Evolutionary conservation across 2,797 vertebrate genomes (phyloP).

Genomic region (Hozukius guyotensis): DNA sequence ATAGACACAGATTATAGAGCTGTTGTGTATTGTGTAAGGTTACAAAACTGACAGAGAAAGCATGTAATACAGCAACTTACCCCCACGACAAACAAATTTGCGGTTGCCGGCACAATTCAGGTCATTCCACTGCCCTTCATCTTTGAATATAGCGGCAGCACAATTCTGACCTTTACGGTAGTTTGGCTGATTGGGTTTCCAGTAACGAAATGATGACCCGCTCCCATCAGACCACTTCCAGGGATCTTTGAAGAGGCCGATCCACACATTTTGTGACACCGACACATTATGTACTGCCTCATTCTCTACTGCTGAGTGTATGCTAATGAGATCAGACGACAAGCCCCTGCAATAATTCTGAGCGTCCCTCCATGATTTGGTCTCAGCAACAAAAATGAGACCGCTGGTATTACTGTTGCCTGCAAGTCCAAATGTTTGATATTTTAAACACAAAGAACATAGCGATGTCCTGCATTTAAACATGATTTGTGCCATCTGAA

Average conservation of each 20-base stretch:
- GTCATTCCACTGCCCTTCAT: conserved; percentile 65
- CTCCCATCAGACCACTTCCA: conserved; percentile 79
- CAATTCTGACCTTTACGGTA: conserved; percentile 29
- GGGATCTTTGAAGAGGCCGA: conserved; percentile 76
- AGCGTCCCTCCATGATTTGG: conserved; percentile 70
- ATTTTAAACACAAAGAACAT: not conserved
- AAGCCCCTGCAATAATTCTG: conserved; percentile 63
- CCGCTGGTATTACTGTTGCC: not conserved
- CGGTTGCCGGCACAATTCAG: not conserved
- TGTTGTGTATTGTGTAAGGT: not conserved
- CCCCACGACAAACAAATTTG: conserved; percentile 66
- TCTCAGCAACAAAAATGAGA: conserved; percentile 40
- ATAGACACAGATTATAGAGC: not conserved
- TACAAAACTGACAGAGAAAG: conserved; percentile 9
- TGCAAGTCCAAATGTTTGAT: conserved; percentile 29
- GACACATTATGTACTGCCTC: conserved; percentile 28
- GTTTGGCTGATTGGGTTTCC: conserved; percentile 52
- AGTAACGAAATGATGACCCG: conserved; percentile 69
- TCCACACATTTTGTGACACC: conserved; percentile 58
- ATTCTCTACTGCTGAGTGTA: conserved; percentile 62
- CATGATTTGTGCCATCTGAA: not conserved
- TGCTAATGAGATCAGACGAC: conserved; percentile 65
- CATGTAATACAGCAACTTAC: conserved; percentile 46
- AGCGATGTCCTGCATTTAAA: not conserved
- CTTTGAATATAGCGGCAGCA: conserved; percentile 26